Conservation (phyloP, 2,888 invertebrate genomes). For the Phlogophora meticulosa region DNA sequence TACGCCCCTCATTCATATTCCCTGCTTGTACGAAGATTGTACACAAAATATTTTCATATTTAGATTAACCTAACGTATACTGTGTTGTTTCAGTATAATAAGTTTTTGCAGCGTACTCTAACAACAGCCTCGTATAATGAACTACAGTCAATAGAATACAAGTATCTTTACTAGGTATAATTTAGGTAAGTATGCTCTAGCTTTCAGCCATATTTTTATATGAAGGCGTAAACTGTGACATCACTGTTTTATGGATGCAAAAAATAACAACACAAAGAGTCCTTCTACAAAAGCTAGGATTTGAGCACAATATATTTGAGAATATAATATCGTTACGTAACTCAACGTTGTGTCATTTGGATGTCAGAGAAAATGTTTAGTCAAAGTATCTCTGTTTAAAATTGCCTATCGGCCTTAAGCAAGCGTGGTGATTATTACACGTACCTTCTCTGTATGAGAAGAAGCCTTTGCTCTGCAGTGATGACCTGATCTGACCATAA, state of each 20-base stretch:
- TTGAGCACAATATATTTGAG: slow-evolving; percentile 17
- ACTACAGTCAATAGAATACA: slow-evolving; percentile 22
- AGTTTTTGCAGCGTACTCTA: slow-evolving; percentile 51
- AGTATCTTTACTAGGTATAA: slow-evolving; percentile 25
- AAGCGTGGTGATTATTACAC: too few species aligned
- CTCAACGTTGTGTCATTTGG: slow-evolving; percentile 5
- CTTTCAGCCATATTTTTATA: slow-evolving; percentile 37
- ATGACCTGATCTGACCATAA: too few species aligned
- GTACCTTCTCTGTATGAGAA: too few species aligned
- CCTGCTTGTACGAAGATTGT: slow-evolving; percentile 51
- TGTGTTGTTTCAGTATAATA: slow-evolving; percentile 62
- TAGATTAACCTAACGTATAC: slow-evolving; percentile 59
- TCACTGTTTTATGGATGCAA: slow-evolving; percentile 40
- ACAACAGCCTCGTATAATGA: slow-evolving; percentile 43
- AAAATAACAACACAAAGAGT: slow-evolving; percentile 34
- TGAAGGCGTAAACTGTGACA: slow-evolving; percentile 41
- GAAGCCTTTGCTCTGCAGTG: too few species aligned
- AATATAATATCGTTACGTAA: neutral
- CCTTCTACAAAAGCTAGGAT: slow-evolving; percentile 16
- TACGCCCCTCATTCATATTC: slow-evolving; percentile 63
- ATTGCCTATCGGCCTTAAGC: too few species aligned
- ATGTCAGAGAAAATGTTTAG: neutral
- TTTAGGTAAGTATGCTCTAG: slow-evolving; percentile 34
- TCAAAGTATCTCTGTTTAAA: too few species aligned
- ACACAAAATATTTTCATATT: slow-evolving; percentile 66